Evolutionary conservation across 2,888 invertebrate species (phyloP).

Genomic region (Lomographa bimaculata): DNA sequence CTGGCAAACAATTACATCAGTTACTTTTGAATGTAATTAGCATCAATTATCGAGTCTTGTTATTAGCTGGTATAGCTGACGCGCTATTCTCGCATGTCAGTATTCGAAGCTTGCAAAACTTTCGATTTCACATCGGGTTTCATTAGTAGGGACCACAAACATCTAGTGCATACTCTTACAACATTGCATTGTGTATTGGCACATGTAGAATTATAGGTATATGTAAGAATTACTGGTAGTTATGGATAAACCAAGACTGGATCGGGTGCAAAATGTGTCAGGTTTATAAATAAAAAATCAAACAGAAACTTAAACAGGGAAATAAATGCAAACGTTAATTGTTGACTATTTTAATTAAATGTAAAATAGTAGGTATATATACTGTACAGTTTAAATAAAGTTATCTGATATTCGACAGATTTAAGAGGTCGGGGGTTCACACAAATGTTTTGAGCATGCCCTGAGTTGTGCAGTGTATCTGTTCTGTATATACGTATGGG

Average conservation of each 20-base stretch:
- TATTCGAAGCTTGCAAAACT: slow-evolving; percentile 64
- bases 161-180: slow-evolving; percentile 37
- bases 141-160: slow-evolving; percentile 59
- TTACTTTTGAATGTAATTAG: too few species aligned
- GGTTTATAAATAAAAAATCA: slow-evolving; percentile 5
- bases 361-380: slow-evolving; percentile 71
- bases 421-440: slow-evolving; percentile 53
- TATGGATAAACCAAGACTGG: slow-evolving; percentile 8
- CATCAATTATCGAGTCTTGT: too few species aligned
- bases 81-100: too few species aligned
- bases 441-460: slow-evolving; percentile 73
- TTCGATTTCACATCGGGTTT: slow-evolving; percentile 30
- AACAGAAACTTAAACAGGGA: slow-evolving; percentile 37
- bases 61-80: too few species aligned
- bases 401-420: slow-evolving; percentile 60
- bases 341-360: slow-evolving; percentile 74
- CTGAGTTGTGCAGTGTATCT: slow-evolving; percentile 63
- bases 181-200: slow-evolving; percentile 35
- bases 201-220: slow-evolving; percentile 18
- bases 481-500: slow-evolving; percentile 18
- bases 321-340: slow-evolving; percentile 60
- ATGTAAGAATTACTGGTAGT: slow-evolving; percentile 7
- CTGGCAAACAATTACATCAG: too few species aligned
- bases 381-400: slow-evolving; percentile 74
- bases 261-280: slow-evolving; percentile 35